phyloP scores from a whole-genome alignment of 2,888 invertebrate species.

The Orthosia gracilis region DNA sequence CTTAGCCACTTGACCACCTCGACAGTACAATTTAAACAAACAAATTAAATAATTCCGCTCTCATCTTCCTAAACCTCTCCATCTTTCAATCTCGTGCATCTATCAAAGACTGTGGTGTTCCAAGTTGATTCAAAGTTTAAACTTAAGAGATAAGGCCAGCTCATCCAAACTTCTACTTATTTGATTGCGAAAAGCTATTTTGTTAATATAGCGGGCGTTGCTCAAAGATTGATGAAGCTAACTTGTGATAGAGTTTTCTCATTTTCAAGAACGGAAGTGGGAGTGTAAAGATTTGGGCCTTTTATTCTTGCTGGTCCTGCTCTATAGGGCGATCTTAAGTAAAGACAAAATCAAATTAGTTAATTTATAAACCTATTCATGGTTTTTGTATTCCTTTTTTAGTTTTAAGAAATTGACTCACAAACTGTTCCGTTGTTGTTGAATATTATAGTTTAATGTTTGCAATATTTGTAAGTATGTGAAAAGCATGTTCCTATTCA shows the following conservation, averaged over 20 bases:
- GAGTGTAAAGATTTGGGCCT: background rate
- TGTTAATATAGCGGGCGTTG: conserved; percentile 44
- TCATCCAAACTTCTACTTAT: conserved; percentile 50
- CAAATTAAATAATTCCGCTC: background rate
- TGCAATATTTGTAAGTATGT: no score
- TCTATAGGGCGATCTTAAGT: no score
- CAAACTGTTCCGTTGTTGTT: no score
- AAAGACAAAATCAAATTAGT: no score
- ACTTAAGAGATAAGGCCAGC: conserved; percentile 47
- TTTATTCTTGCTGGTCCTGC: no score
- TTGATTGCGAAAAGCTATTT: conserved; percentile 53
- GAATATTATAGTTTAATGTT: no score
- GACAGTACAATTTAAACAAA: background rate
- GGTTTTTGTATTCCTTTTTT: no score
- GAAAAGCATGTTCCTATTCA: no score
- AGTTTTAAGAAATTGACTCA: no score
- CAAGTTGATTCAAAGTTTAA: conserved; percentile 58
- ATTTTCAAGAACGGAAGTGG: background rate
- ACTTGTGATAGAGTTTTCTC: conserved; percentile 22
- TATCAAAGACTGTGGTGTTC: conserved; percentile 19
- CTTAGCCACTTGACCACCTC: no score
- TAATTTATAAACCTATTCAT: no score
- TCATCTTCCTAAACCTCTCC: background rate
- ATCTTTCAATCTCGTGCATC: conserved; percentile 30
- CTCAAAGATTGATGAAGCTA: conserved; percentile 49